Percentiles rank a stretch among this genome's conserved stretches.
Conservation (phyloP, 2,888 invertebrate species). For the Acleris literana region DNA sequence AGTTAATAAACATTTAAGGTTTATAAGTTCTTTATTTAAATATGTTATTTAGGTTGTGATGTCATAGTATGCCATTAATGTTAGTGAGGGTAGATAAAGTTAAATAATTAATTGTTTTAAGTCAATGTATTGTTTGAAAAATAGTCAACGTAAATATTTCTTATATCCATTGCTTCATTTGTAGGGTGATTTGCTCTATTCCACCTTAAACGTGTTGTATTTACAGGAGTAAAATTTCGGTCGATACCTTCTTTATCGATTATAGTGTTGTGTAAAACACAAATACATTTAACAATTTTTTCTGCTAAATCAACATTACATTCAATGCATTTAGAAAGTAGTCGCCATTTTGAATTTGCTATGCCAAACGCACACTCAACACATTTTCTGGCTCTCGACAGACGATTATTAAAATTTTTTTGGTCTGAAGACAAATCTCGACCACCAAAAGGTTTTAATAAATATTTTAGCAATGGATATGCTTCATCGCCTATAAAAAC, state of each 20-base stretch:
- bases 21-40: no score
- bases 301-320: no score
- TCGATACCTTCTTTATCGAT: conserved; percentile 33
- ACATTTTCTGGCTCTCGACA: neutral
- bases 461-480: conserved; percentile 29
- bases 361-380: conserved; percentile 7
- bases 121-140: conserved; percentile 22
- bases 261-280: conserved; percentile 30
- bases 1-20: no score
- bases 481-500: conserved; percentile 36
- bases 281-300: conserved; percentile 15
- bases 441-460: conserved; percentile 35
- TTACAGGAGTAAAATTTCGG: conserved; percentile 23
- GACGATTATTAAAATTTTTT: no score
- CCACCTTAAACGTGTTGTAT: neutral
- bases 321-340: conserved; percentile 4
- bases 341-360: neutral
- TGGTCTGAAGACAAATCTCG: conserved; percentile 29
- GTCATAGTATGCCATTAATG: neutral
- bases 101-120: conserved; percentile 23
- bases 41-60: no score
- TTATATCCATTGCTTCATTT: conserved; percentile 29
- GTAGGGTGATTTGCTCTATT: neutral
- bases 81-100: conserved; percentile 20
- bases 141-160: conserved; percentile 30